Base-by-base conservation (phyloP, 1,140 invertebrate genomes). In the Drosophila carrolli region DNA sequence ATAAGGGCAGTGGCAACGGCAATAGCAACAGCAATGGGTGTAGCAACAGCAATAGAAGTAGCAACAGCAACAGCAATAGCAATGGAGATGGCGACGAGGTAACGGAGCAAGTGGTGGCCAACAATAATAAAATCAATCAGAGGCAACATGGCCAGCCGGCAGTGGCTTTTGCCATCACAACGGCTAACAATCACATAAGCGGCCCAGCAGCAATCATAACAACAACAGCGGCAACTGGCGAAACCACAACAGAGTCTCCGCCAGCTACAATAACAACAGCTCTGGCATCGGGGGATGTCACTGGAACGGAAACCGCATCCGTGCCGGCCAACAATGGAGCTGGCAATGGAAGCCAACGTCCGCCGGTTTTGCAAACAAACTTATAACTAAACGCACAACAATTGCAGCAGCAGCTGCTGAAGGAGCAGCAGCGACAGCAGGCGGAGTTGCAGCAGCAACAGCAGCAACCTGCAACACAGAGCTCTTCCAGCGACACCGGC, bases 101-200 rank as follows among this genome's bases (percentile, higher is more conserved):
- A 16, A 58, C 70, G 0, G 67, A 90, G 48, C 67, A 81, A 44
- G 86, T 90, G 38, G 84, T 92, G 50, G 89, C 89, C 37, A 92
- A 92, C 58, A 92, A 92, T 55, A 92, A 92, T 60, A 92, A 91
- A 89, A 91, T 90, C 60, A 91, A 92, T 86, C 90, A 91, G 56
- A 59, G 79, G 51, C 90, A 91, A 46, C 90, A 91, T 63, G 70
- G 78, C 19, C 79, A 77, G 46, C 38, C 59, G 13, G 54, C 44
- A 4, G 65, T 72, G 47, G 41, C 46, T 8, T 68, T 62, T 40
- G 75, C 60, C 23, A 58, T 47, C 10, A 23, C 67, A 50, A 51
- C 78, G 61, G 54, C 60, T 0, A 68, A 63, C 65, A 85, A 82
- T 53, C 70, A 65, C 47, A 62, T 62, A 47, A 46, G 55, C 44